Evolutionary conservation across 2,888 invertebrate species (phyloP), one percentile per base, ranked within the genome.

Genomic region (Sinopyrophorus schimmeli): DNA sequence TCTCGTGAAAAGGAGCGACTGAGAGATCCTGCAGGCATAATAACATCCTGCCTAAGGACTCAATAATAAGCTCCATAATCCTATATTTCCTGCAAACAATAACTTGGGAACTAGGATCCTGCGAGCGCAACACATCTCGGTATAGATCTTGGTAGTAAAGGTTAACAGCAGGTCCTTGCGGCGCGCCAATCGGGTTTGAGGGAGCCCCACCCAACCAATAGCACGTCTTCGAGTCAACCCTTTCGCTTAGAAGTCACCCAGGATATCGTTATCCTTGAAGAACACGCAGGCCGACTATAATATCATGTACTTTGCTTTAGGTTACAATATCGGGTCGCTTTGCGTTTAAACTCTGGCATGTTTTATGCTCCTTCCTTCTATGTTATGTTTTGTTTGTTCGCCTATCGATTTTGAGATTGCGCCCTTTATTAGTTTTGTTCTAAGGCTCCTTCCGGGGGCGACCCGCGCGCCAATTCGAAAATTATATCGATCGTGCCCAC

Each of bases 171-270:
- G 70, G 60, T 67, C 68, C 69, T 70, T 73, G 73, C 65, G 73
- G 74, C 67, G 68, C 69, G 64, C 74, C 74, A 73, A 74, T 74
- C 70, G 66, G 71, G 72, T 72, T 64, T 72, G 68, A 69, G 72
- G 72, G 68, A 61, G 67, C 71, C 73, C 74, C 72, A 67, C 71
- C 72, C 66, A 65, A 71, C 72, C 72, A 73, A 73, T 72, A 67
- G 70, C 69, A 68, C 70, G 69, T 71, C 72, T 72, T 72, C 68
- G 63, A 64, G 68, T 66, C 65, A 70, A 70, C 70, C 70, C 69
- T 67, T 69, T 64, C 61, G 58, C 56, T 57, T 53, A 49, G 56
- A 53, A 55, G 41, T 51, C 43, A 48, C 40, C 43, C 37, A 35
- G 44, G 37, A 32, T 57, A 34, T 42, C 41, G 30, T 40, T 30